These are phyloP conservation scores for Scytalopus superciliaris DNA, from an alignment of 2,113 vertebrate species.

Conservation along the genomic window DNA sequence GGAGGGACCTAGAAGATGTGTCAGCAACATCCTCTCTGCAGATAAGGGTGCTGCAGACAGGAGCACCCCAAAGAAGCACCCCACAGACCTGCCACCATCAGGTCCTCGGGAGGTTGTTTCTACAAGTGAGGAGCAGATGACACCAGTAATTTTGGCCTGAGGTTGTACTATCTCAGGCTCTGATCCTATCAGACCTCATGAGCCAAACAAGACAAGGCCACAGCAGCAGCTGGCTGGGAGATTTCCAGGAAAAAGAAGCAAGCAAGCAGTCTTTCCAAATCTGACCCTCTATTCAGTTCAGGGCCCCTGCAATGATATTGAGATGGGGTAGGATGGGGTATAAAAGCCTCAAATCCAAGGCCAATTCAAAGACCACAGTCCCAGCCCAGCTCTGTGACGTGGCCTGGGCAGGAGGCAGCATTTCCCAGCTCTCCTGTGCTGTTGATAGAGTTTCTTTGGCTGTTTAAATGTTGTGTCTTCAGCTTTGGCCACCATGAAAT, in stretches of 20 bases:
- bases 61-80: background rate
- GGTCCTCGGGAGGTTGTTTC: background rate
- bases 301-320: background rate
- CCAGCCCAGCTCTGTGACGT: background rate
- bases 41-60: background rate
- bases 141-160: background rate
- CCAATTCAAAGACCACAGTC: background rate
- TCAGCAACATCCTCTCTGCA: background rate
- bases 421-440: background rate
- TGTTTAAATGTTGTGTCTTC: background rate
- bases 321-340: background rate
- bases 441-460: background rate
- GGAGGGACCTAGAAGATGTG: background rate
- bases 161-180: background rate
- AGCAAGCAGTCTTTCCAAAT: background rate
- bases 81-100: background rate
- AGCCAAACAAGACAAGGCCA: slow-evolving; percentile 21
- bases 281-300: background rate
- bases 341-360: background rate
- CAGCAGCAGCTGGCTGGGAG: slow-evolving; percentile 51
- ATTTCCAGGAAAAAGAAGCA: slow-evolving; percentile 47
- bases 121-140: background rate
- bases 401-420: background rate
- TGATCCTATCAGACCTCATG: slow-evolving; percentile 30
- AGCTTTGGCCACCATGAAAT: accelerated